Conservation (phyloP, 2,888 invertebrate genomes). For the Apomyelois bistriatella region DNA sequence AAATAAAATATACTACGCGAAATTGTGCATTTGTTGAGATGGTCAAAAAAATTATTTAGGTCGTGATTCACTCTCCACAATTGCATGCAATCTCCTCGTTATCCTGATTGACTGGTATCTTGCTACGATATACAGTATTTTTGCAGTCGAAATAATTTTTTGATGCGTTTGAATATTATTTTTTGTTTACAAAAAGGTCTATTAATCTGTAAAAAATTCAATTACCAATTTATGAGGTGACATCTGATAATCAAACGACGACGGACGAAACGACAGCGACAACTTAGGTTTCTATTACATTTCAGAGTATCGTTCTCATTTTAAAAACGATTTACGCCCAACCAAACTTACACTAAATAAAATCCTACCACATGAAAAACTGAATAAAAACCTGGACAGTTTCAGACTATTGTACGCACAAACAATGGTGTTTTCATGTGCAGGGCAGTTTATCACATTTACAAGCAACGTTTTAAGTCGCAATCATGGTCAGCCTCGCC, state of each 20-base stretch:
- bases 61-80: constrained; percentile 10
- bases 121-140: background rate
- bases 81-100: constrained; percentile 36
- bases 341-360: background rate
- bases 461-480: constrained; percentile 6
- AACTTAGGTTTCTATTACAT: too few species aligned
- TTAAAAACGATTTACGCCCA: background rate
- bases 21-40: too few species aligned
- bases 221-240: too few species aligned
- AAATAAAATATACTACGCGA: too few species aligned
- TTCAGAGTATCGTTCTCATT: too few species aligned
- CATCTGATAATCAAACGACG: too few species aligned
- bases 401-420: background rate
- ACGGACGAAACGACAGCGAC: too few species aligned
- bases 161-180: too few species aligned
- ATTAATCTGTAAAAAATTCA: too few species aligned
- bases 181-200: too few species aligned
- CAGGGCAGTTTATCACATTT: background rate
- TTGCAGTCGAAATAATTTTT: too few species aligned
- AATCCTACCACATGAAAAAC: background rate
- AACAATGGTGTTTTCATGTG: background rate
- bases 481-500: background rate
- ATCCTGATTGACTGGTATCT: constrained; percentile 27
- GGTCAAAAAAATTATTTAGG: background rate
- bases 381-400: background rate